phyloP scores from a whole-genome alignment of 2,113 vertebrate species.

The Eurypyga helias region DNA sequence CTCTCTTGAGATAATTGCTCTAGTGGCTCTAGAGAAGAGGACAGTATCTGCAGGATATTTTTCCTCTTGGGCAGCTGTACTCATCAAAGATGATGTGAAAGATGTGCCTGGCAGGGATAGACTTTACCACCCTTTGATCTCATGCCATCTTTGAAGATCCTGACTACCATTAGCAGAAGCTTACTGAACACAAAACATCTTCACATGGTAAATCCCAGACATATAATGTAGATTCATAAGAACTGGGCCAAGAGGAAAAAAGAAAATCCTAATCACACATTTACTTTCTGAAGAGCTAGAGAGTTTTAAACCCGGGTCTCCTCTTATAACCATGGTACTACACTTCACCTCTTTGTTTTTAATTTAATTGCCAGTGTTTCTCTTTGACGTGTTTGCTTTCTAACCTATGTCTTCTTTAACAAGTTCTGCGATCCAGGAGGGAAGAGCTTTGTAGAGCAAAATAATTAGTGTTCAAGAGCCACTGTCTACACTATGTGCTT shows the following conservation, averaged over 20 bases:
- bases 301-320: neutral
- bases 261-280: neutral
- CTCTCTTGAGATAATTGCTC: neutral
- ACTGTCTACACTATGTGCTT: neutral
- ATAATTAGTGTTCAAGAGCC: neutral
- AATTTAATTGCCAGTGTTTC: neutral
- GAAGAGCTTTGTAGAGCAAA: neutral
- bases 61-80: neutral
- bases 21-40: neutral
- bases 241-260: neutral
- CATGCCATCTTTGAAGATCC: neutral
- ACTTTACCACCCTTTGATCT: neutral
- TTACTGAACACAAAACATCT: neutral
- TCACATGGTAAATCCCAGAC: rapidly evolving
- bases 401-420: neutral
- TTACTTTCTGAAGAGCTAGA: neutral
- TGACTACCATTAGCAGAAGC: neutral
- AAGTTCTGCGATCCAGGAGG: neutral
- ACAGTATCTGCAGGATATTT: neutral
- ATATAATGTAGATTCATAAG: neutral
- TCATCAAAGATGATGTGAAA: neutral
- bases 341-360: neutral
- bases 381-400: neutral
- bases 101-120: neutral
- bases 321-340: neutral